phyloP scores from a whole-genome alignment of 1,140 invertebrate genomes.

The Macrobrachium rosenbergii region DNA sequence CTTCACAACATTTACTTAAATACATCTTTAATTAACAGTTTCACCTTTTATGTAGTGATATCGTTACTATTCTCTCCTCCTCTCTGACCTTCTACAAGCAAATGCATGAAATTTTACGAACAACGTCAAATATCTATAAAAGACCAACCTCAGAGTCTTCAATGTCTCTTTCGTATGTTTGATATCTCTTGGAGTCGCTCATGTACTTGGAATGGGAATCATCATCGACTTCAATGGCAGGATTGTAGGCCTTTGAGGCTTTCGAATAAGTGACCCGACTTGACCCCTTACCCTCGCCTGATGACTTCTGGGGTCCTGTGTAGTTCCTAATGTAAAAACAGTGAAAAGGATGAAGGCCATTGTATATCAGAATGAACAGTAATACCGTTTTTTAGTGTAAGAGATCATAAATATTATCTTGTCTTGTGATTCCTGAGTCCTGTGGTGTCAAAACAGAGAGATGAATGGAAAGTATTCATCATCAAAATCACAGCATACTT shows the following conservation, averaged over 20 bases:
- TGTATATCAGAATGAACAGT: slow-evolving; percentile 19
- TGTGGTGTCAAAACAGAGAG: no score
- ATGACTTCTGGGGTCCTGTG: slow-evolving; percentile 78
- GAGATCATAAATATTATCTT: no score
- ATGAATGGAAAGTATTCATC: no score
- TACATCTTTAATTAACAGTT: no score
- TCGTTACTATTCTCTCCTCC: no score
- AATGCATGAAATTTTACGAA: neutral
- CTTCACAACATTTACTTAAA: no score
- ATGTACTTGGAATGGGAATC: slow-evolving; percentile 89
- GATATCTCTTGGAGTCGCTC: slow-evolving; percentile 74
- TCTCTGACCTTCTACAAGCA: no score
- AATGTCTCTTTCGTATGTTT: slow-evolving; percentile 78
- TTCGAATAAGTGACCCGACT: slow-evolving; percentile 63
- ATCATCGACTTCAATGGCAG: slow-evolving; percentile 89
- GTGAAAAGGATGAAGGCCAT: neutral
- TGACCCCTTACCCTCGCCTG: slow-evolving; percentile 75
- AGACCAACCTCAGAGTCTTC: slow-evolving; percentile 82
- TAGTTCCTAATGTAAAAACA: slow-evolving; percentile 79
- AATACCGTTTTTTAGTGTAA: no score
- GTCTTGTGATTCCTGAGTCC: no score
- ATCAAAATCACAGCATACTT: no score
- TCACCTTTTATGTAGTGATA: no score
- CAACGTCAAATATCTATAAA: neutral
- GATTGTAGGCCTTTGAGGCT: slow-evolving; percentile 74